Conservation (phyloP, 1,140 invertebrate species). For the Nixonia krombeini region DNA sequence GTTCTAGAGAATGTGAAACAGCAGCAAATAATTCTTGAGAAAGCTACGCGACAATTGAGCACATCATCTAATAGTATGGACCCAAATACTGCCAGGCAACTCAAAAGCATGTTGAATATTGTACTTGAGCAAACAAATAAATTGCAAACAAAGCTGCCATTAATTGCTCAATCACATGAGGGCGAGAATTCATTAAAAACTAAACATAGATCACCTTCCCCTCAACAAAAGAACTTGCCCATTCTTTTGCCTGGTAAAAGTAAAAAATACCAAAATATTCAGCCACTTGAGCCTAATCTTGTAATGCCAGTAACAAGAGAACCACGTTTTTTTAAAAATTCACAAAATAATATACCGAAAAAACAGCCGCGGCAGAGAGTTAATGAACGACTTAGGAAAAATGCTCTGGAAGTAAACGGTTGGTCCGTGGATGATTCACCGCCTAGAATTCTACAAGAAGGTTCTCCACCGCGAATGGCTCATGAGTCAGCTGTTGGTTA, state of each 20-base stretch:
- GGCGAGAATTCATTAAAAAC: not conserved
- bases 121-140: constrained; percentile 31
- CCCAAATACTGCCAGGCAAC: constrained; percentile 19
- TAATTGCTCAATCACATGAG: constrained; percentile 7
- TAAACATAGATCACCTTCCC: not conserved
- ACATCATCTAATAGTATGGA: constrained; percentile 20
- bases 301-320: not conserved
- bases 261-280: constrained; percentile 31
- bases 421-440: not conserved
- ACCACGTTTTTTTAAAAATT: not conserved
- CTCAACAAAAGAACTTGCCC: not conserved
- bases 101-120: constrained; percentile 26
- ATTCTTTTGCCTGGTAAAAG: constrained; percentile 23
- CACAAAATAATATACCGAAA: not conserved
- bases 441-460: not conserved
- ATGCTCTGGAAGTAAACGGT: not conserved
- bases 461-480: not conserved
- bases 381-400: not conserved
- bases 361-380: not conserved
- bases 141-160: constrained; percentile 27
- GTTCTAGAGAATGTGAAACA: constrained; percentile 41
- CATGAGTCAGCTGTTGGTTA: not conserved
- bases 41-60: constrained; percentile 29
- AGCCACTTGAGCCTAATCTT: constrained; percentile 16
- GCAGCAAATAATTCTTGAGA: constrained; percentile 33